Evolutionary conservation across 2,888 invertebrate genomes (phyloP).

Genomic region (Sinodicranocentrus sp.): DNA sequence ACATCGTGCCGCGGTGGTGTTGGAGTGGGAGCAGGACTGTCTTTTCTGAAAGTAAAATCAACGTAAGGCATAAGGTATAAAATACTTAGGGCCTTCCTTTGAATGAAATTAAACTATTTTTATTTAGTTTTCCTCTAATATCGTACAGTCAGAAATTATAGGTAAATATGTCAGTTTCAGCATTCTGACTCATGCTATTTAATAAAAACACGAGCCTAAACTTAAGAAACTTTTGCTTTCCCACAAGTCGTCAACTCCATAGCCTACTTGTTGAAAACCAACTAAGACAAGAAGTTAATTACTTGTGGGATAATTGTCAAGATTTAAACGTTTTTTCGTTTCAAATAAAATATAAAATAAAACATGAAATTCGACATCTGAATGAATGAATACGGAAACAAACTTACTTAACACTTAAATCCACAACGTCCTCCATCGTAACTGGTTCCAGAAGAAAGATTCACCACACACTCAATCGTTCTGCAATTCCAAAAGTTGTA

Average conservation of each 20-base stretch:
- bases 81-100: no score
- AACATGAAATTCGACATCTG: no score
- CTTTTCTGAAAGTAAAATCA: constrained; percentile 62
- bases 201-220: constrained; percentile 65
- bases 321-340: no score
- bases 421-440: constrained; percentile 86
- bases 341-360: no score
- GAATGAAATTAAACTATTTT: no score
- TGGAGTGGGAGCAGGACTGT: constrained; percentile 71
- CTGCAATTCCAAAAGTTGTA: no score
- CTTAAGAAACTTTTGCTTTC: constrained; percentile 74
- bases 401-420: constrained; percentile 89
- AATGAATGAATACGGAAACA: neutral
- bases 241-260: constrained; percentile 76
- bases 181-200: constrained; percentile 69
- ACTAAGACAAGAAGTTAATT: constrained; percentile 72
- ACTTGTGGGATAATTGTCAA: constrained; percentile 69
- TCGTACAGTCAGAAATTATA: neutral
- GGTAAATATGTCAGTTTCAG: constrained; percentile 65
- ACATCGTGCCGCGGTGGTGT: constrained; percentile 71
- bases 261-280: constrained; percentile 72
- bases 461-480: neutral
- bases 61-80: no score
- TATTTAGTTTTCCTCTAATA: no score
- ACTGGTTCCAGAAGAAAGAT: neutral